phyloP scores from a whole-genome alignment of 2,797 vertebrate genomes.

The Potorous gilbertii region DNA sequence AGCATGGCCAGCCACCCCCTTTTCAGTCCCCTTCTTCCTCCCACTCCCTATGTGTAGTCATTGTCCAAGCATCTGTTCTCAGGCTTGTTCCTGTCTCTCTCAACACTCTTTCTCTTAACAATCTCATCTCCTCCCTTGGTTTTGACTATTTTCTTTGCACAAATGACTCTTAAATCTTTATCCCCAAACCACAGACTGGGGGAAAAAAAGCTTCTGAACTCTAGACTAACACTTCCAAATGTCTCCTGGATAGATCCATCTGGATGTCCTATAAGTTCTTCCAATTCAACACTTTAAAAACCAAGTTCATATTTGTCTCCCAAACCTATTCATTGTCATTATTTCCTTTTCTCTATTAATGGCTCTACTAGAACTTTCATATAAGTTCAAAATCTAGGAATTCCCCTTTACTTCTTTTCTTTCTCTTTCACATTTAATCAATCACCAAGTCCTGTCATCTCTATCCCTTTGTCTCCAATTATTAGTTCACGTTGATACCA shows the following conservation, averaged over 20 bases:
- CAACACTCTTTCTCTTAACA: neutral
- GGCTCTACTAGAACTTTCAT: neutral
- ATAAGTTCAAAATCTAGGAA: neutral
- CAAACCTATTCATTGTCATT: neutral
- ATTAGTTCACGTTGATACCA: neutral
- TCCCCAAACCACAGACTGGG: neutral
- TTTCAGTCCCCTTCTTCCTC: neutral
- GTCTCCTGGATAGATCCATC: neutral
- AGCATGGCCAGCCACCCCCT: neutral
- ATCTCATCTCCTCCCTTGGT: neutral
- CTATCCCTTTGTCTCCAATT: neutral
- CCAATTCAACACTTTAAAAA: neutral
- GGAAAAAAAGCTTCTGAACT: neutral
- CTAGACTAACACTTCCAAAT: neutral
- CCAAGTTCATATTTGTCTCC: neutral
- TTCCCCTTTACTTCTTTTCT: neutral
- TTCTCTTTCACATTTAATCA: neutral
- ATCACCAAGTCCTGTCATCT: neutral
- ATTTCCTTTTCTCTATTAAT: neutral
- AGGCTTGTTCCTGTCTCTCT: neutral
- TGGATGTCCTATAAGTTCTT: neutral
- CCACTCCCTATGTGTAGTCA: neutral
- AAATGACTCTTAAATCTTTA: conserved; percentile 1
- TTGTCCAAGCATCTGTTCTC: conserved; percentile 1
- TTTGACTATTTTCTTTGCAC: neutral